Base-by-base conservation (phyloP, 2,797 vertebrate species). In the Pangasius djambal region DNA sequence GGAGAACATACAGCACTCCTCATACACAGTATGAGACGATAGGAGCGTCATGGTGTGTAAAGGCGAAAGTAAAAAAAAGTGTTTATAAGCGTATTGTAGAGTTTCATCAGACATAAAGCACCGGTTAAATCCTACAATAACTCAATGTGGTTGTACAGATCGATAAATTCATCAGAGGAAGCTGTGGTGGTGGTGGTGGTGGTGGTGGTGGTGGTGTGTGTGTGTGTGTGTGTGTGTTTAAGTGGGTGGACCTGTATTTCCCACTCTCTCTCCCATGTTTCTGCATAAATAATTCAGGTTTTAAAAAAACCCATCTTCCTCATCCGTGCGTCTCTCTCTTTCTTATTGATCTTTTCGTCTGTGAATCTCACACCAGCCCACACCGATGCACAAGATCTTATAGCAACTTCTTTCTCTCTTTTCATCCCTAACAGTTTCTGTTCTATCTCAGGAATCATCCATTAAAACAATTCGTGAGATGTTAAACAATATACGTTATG, bases 271-370 rank as follows among this genome's bases (percentile, higher is more conserved):
- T 74, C 65, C 25, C 13, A 67, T 31, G 61, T 31, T 28, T 48
- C 7, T 34, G 52, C 84, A 86, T 81, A 67, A 86, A 70, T 82
- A 79, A 89, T 86, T 81, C 77, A 86, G 31, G 8, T 57, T 25
- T 52, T 31, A 9, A 86, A 72, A 70, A 44, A 79, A 40, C 7
- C 55, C 8, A 22, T 40, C 34, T 31, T 22, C 67, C 57, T 59
- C 48, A n/a, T 37, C 10, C 40, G 40, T 40, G 40, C 40, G 40
- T 22, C 8, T 74, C 37, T 18, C 20, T 48, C 70, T 78, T 3
- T 3, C n/a, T 79, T 9, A 55, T 20, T 31, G 50, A 55, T 55
- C n/a, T 52, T 79, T 20, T 55, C 13, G 3, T 34, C 48, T 13
- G 50, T 55, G 12, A 20, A 79, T 78, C 28, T 77, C 15, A 37